Evolutionary conservation across 30 jellyfish, hydroid and myxozoan genomes (phyloP).

Genomic region (Hydractinia symbiolongicarpus): DNA sequence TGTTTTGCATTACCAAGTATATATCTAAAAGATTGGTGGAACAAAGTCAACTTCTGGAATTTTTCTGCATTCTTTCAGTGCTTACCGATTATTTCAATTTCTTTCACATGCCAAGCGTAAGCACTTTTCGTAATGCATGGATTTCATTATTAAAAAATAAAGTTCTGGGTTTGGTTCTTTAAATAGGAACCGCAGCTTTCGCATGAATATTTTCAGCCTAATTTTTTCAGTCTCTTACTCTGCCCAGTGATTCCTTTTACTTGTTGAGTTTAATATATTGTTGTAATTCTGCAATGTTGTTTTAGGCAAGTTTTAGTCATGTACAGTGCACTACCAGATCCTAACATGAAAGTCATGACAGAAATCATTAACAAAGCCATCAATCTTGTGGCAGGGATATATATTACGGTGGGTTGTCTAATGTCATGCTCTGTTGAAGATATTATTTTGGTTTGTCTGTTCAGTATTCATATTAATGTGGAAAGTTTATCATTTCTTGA

Average conservation of each 20-base stretch:
- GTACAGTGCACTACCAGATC: constrained; percentile 96
- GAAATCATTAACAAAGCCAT: constrained; percentile 77
- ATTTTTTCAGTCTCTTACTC: background rate
- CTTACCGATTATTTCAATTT: constrained; percentile 78
- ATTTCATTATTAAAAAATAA: no score
- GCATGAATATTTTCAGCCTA: background rate
- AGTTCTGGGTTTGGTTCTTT: no score
- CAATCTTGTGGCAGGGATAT: constrained; percentile 67
- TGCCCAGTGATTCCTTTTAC: background rate
- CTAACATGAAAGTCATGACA: constrained; percentile 62
- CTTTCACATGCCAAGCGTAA: constrained; percentile 96
- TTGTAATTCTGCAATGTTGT: background rate
- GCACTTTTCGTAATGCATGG: background rate
- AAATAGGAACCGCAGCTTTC: background rate
- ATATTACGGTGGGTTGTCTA: constrained; percentile 57
- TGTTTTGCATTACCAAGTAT: constrained; percentile 50
- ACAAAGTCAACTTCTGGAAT: constrained; percentile 70
- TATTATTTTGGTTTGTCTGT: no score
- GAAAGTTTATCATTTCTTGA: no score
- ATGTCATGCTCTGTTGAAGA: background rate
- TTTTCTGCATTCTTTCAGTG: constrained; percentile 80
- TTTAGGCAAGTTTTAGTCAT: constrained; percentile 92
- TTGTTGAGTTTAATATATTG: background rate
- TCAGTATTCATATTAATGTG: no score
- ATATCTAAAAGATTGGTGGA: constrained; percentile 44